Conservation (phyloP, 64 coral and sea anemone genomes). For the Actinia equina region DNA sequence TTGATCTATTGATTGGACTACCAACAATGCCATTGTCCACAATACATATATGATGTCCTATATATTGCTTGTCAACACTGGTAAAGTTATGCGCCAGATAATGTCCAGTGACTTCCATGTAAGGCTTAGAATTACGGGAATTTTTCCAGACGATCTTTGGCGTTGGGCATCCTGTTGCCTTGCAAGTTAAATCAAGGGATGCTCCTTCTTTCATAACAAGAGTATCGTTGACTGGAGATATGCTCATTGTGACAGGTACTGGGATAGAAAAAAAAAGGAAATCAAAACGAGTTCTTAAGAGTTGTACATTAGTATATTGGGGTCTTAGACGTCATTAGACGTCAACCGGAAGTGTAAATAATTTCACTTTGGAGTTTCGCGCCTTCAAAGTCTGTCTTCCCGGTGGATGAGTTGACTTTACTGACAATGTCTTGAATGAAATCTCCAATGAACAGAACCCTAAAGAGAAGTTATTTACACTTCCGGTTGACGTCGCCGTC, state of each 20-base stretch:
- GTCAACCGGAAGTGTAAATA: too few species aligned
- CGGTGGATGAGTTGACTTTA: too few species aligned
- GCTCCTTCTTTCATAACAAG: conserved; percentile 1
- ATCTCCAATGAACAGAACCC: too few species aligned
- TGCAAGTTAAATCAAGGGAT: neutral
- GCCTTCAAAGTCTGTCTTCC: too few species aligned
- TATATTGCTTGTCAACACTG: neutral
- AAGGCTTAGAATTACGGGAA: neutral
- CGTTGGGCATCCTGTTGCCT: neutral
- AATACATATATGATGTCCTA: neutral
- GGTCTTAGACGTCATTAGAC: too few species aligned
- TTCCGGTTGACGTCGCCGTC: too few species aligned
- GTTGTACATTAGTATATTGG: too few species aligned
- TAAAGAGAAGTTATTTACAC: too few species aligned
- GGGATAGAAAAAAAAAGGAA: neutral
- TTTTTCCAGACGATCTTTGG: conserved; percentile 19
- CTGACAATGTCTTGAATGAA: too few species aligned
- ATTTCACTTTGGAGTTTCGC: too few species aligned
- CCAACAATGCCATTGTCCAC: conserved; percentile 2
- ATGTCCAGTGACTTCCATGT: neutral
- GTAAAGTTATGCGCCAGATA: neutral
- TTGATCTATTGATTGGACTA: neutral
- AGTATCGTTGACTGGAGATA: neutral
- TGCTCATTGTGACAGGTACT: neutral
- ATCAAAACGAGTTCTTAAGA: neutral